A percentile compares a stretch with the other conserved stretches of the same genome.
Evolutionary conservation across 1,140 invertebrate genomes (phyloP).

Genomic region (Cecropterus lyciades): DNA sequence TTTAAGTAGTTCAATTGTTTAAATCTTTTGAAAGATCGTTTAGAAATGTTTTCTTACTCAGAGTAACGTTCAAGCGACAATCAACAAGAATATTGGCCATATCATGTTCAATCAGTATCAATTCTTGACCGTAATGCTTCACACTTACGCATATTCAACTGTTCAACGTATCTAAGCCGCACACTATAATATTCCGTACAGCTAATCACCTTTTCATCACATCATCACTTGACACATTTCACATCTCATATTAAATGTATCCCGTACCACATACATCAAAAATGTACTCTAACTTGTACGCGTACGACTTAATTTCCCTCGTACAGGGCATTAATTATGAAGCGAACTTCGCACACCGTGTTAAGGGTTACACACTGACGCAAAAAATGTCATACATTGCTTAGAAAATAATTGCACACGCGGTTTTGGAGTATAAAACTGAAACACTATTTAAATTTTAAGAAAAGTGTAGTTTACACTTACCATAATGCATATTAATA

Average conservation of each 20-base stretch:
- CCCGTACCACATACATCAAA: slow-evolving; percentile 30
- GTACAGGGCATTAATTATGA: slow-evolving; percentile 35
- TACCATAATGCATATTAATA: too few species aligned
- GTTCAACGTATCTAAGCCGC: slow-evolving; percentile 4
- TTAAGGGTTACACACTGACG: slow-evolving; percentile 30
- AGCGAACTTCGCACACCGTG: slow-evolving; percentile 34
- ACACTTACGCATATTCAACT: not conserved
- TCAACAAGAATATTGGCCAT: too few species aligned
- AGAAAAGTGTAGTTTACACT: not conserved
- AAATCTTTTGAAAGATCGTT: not conserved
- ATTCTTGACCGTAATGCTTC: not conserved
- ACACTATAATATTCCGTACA: slow-evolving; percentile 35
- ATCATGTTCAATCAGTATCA: too few species aligned
- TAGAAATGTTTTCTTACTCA: too few species aligned
- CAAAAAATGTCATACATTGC: slow-evolving; percentile 35
- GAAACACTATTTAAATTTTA: not conserved
- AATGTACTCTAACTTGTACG: slow-evolving; percentile 31
- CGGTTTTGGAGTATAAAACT: slow-evolving; percentile 1
- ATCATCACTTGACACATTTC: slow-evolving; percentile 38
- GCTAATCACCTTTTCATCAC: slow-evolving; percentile 37
- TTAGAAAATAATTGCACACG: slow-evolving; percentile 33
- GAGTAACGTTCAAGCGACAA: too few species aligned
- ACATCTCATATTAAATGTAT: slow-evolving; percentile 37
- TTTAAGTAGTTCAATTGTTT: slow-evolving; percentile 11
- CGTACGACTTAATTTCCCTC: slow-evolving; percentile 35